Conservation (phyloP, 2,797 vertebrate genomes). For the Sardinella longiceps region DNA sequence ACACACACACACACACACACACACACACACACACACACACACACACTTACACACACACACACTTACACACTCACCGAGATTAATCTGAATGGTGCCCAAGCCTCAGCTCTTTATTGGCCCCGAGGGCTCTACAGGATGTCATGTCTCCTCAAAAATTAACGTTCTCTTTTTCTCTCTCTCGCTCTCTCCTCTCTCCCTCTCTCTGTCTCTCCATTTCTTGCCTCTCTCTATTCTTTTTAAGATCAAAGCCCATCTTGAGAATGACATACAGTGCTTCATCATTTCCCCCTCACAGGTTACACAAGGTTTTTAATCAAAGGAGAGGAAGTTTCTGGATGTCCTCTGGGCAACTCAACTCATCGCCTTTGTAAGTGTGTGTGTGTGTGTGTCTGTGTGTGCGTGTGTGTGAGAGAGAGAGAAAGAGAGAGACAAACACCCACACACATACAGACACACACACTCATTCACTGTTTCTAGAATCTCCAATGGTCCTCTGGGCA, state of each 20-base stretch:
- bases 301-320: neutral
- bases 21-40: neutral
- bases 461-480: too few relatives aligned
- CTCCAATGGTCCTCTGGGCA: neutral
- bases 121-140: neutral
- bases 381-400: too few relatives aligned
- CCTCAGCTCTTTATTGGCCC: neutral
- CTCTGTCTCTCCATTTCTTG: neutral
- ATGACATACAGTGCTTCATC: neutral
- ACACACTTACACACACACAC: neutral
- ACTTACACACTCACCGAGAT: neutral
- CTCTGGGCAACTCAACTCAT: neutral
- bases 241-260: neutral
- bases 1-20: too few relatives aligned
- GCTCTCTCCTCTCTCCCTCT: neutral
- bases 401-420: too few relatives aligned
- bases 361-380: too few relatives aligned
- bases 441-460: too few relatives aligned
- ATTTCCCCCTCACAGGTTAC: neutral
- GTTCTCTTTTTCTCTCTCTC: neutral
- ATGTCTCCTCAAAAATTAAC: neutral
- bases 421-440: too few relatives aligned
- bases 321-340: neutral
- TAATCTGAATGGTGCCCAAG: neutral
- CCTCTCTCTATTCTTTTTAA: neutral